Conservation (phyloP, 2,113 vertebrate species). For the Taurulus bubalis region DNA sequence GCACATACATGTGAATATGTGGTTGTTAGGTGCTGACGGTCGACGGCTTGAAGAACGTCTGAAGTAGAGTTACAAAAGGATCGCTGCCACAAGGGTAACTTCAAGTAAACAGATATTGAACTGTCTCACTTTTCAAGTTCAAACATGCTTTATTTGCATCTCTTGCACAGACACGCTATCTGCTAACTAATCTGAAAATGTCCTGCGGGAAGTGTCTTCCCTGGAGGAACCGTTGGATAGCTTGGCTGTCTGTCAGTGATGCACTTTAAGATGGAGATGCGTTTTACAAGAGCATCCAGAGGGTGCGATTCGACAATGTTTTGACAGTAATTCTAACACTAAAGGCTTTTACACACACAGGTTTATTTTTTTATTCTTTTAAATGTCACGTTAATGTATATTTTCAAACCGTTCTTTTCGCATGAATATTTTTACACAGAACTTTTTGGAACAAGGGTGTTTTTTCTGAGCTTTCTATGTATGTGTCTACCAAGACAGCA, state of each 20-base stretch:
- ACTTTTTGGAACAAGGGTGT: not conserved
- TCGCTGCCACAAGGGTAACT: not conserved
- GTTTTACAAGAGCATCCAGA: not conserved
- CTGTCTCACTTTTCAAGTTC: not conserved
- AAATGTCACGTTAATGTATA: not conserved
- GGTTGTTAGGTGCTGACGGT: conserved; percentile 10
- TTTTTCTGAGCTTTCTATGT: not conserved
- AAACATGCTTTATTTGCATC: conserved; percentile 23
- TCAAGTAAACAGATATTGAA: conserved; percentile 11
- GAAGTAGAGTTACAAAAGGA: conserved; percentile 2
- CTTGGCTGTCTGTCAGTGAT: not conserved
- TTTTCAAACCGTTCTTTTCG: not conserved
- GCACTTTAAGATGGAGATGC: not conserved
- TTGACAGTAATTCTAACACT: not conserved
- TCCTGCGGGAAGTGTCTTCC: not conserved
- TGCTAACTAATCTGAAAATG: conserved; percentile 28
- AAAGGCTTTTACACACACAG: not conserved
- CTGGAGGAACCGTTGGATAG: not conserved
- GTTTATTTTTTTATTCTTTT: not conserved
- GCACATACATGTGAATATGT: not conserved
- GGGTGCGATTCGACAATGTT: not conserved
- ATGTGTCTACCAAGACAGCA: not conserved
- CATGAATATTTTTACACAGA: not conserved
- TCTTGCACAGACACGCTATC: conserved; percentile 3
- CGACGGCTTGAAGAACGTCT: not conserved